phyloP scores from a whole-genome alignment of 2,888 invertebrate species.

The Synanthedon vespiformis region DNA sequence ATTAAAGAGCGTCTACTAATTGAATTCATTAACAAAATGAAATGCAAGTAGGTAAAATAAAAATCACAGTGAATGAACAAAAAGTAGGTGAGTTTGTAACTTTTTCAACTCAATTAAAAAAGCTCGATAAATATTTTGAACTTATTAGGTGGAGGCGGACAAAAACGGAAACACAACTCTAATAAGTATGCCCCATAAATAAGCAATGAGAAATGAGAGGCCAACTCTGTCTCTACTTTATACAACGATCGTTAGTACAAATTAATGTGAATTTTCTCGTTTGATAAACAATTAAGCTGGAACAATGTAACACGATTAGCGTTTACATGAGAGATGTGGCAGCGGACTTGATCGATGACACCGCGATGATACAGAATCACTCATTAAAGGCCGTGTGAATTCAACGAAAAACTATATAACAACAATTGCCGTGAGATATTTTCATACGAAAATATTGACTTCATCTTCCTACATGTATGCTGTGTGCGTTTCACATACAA shows the following conservation, averaged over 20 bases:
- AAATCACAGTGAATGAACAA: too few species aligned
- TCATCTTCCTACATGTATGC: too few species aligned
- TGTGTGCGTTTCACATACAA: too few species aligned
- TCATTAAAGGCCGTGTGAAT: background rate
- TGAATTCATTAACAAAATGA: too few species aligned
- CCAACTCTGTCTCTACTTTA: background rate
- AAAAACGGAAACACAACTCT: background rate
- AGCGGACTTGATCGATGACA: slow-evolving; percentile 6
- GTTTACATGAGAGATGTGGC: slow-evolving; percentile 6
- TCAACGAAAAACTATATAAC: background rate
- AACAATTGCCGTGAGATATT: background rate
- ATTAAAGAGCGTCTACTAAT: too few species aligned
- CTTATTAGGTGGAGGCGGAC: background rate
- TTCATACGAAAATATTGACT: background rate
- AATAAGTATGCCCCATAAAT: background rate
- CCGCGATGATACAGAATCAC: slow-evolving; percentile 3
- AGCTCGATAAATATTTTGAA: background rate
- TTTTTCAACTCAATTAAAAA: too few species aligned
- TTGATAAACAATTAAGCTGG: slow-evolving; percentile 7
- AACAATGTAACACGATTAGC: slow-evolving; percentile 7
- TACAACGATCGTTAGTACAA: slow-evolving; percentile 1
- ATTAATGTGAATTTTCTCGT: slow-evolving; percentile 8
- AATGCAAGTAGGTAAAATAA: too few species aligned
- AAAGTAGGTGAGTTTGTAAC: too few species aligned
- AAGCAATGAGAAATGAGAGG: background rate